Evolutionary conservation across 1,140 invertebrate species (phyloP).

Genomic region (Maniola jurtina): DNA sequence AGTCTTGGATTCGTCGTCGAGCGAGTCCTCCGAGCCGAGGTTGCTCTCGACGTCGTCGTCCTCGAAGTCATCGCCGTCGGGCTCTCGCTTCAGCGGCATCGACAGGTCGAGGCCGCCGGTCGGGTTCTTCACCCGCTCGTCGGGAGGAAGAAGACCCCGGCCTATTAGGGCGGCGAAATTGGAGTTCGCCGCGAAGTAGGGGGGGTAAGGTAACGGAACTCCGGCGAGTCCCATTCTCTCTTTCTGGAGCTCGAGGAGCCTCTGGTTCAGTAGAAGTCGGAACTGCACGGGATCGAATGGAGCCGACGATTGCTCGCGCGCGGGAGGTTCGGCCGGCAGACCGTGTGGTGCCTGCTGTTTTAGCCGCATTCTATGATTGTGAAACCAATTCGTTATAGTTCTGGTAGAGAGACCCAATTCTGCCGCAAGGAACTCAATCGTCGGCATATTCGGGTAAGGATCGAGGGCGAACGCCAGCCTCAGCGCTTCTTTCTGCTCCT

Average conservation of each 20-base stretch:
- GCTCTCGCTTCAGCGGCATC: slow-evolving; percentile 88
- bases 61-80: slow-evolving; percentile 86
- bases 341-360: slow-evolving; percentile 93
- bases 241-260: slow-evolving; percentile 91
- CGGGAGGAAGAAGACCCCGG: slow-evolving; percentile 80
- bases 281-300: slow-evolving; percentile 95
- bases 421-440: slow-evolving; percentile 95
- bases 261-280: slow-evolving; percentile 90
- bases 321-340: slow-evolving; percentile 83
- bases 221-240: slow-evolving; percentile 87
- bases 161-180: slow-evolving; percentile 86
- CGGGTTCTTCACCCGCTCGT: slow-evolving; percentile 85
- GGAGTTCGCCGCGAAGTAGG: slow-evolving; percentile 86
- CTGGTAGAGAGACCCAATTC: slow-evolving; percentile 95
- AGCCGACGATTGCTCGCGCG: slow-evolving; percentile 82
- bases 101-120: slow-evolving; percentile 89
- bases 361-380: slow-evolving; percentile 98
- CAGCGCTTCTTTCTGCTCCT: slow-evolving; percentile 98
- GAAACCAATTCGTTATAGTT: slow-evolving; percentile 99
- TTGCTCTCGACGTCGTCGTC: slow-evolving; percentile 87
- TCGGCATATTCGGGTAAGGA: slow-evolving; percentile 96
- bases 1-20: slow-evolving; percentile 80
- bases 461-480: slow-evolving; percentile 95
- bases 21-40: slow-evolving; percentile 87
- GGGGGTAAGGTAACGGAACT: slow-evolving; percentile 85